Conservation (phyloP, 2,888 invertebrate species). For the Colostygia pectinataria region DNA sequence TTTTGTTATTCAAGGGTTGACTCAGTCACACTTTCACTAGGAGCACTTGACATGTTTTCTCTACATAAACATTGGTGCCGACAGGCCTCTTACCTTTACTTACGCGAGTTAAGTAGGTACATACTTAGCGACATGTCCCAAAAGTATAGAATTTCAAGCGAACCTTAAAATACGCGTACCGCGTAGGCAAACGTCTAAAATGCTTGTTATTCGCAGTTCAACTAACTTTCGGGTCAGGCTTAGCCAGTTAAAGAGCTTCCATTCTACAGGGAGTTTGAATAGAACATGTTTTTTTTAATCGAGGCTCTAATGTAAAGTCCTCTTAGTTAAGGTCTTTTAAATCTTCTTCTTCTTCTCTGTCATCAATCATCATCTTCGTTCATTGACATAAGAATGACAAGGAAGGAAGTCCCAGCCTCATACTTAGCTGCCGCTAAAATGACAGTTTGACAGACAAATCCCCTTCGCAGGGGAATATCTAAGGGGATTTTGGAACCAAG, state of each 20-base stretch:
- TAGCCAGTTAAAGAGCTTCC: constrained; percentile 30
- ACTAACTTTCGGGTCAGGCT: constrained; percentile 32
- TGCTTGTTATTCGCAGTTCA: constrained; percentile 27
- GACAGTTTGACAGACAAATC: too few species aligned
- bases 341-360: too few species aligned
- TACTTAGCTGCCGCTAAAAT: too few species aligned
- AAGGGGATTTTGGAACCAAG: too few species aligned
- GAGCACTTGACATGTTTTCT: constrained; percentile 31
- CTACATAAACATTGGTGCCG: constrained; percentile 32
- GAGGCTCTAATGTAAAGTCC: too few species aligned
- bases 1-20: constrained; percentile 13
- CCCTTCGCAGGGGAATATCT: too few species aligned
- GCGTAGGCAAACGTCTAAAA: constrained; percentile 24
- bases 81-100: constrained; percentile 32
- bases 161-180: constrained; percentile 22
- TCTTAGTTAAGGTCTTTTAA: too few species aligned
- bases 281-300: background rate
- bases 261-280: constrained; percentile 10
- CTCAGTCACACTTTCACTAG: constrained; percentile 27
- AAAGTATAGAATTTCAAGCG: constrained; percentile 32
- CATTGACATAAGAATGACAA: too few species aligned
- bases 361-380: too few species aligned
- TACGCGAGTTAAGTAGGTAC: constrained; percentile 28
- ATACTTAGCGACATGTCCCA: constrained; percentile 26
- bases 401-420: too few species aligned